Evolutionary conservation across 2,888 invertebrate species (phyloP), one percentile per base, ranked within the genome.

Genomic region (Alviniconcha strummeri): DNA sequence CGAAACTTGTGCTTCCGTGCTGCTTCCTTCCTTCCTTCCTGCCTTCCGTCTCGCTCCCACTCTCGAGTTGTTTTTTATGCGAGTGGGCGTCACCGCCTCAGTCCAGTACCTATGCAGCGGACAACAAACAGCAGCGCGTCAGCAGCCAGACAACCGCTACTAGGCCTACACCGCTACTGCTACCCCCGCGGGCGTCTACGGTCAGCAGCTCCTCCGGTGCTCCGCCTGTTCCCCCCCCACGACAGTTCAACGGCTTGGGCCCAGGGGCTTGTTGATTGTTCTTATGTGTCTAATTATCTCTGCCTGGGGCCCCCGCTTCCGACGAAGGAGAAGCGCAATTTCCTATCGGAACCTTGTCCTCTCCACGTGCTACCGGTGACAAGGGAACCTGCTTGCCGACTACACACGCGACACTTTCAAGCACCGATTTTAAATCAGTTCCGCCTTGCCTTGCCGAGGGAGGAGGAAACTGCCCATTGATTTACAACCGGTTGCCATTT

Each of bases 361-460:
- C 87, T 88, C 87, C 87, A 82, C 80, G 60, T 71, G 80, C 69
- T 71, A 60, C 88, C 90, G 89, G 89, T 89, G 89, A 89, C 90
- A 89, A 88, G 87, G 60, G 60, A 57, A 64, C 36, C 78, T 19
- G 84, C 83, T 84, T 84, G 86, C 87, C 87, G 86, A 87, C 85
- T 88, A 88, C 88, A 88, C 88, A 89, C 88, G 90, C 90, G 90
- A 91, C 90, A 88, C 89, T 79, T 86, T 88, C 88, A 88, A 89
- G 89, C 89, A 88, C 86, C 87, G 89, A 89, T 90, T 90, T 91
- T 90, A 90, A 88, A 89, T 87, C 87, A 89, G 91, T 91, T 91
- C 91, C 91, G 90, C 88, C 89, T 84, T 86, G 84, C 85, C 85
- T 87, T 85, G 88, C 88, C 87, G 89, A 89, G 88, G 89, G 87